Base-by-base conservation (phyloP, 1,140 invertebrate species). In the Psix sp. region DNA sequence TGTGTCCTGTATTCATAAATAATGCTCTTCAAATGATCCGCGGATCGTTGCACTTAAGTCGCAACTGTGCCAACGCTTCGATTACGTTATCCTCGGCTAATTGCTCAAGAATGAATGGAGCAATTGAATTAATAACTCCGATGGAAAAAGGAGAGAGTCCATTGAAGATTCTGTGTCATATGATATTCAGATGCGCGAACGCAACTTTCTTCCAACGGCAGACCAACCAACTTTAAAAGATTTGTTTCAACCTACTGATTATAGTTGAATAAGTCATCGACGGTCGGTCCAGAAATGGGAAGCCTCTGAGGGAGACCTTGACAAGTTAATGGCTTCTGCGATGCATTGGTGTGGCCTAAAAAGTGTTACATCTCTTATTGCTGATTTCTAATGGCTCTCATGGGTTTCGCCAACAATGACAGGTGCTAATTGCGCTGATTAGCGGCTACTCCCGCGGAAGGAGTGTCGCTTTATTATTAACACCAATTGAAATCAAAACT, bases 1-100 rank as follows among this genome's bases (percentile, higher is more conserved):
- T 74, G 78, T 81, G 78, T 77, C 77, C 42, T 26, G 62, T 70
- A 73, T 80, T 52, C 71, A 78, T 76, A 75, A 77, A 67, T 68
- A 71, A 79, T 79, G 63, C 56, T 74, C 60, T 54, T 74, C 60
- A 40, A 56, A 62, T 59, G 54, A 59, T 68, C 36, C 42, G 66
- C 48, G 33, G 40, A 35, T 68, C 39, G 46, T 68, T 38, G 46
- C 38, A 36, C 46, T 52, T 40, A 26, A 7, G 38, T 31, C 49
- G 66, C 54, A 60, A 60, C 18, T 54, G 66, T 52, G 66, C 56
- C 66, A 60, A 43, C 29, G 42, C 46, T 54, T 39, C 24, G 54
- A 60, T 70, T 70, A 70, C 66, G 56, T 60, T 70, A 60, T 59
- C 29, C 45, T 35, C 20, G 21, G 54, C 60, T 70, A 54, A 70